Evolutionary conservation across 2,113 vertebrate genomes (phyloP).

Genomic region (Myotis lucifugus): DNA sequence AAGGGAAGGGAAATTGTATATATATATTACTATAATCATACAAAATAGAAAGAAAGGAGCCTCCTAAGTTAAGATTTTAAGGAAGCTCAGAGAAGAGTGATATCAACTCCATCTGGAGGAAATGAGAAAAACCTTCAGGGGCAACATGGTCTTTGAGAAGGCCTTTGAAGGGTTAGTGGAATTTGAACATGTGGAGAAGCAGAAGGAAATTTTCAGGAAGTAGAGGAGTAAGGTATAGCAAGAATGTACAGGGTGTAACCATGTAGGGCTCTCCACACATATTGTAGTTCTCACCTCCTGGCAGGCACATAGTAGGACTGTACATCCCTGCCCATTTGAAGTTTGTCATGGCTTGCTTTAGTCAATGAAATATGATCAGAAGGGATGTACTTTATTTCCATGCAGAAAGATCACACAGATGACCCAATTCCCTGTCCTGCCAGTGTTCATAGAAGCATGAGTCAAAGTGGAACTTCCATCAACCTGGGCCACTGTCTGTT

Average conservation of each 20-base stretch:
- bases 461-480: neutral
- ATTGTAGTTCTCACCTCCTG: neutral
- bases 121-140: neutral
- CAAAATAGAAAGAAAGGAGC: neutral
- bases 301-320: neutral
- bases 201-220: neutral
- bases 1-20: neutral
- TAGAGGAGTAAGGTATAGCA: neutral
- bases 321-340: neutral
- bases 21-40: neutral
- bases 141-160: neutral
- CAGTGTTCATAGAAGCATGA: neutral
- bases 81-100: neutral
- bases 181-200: neutral
- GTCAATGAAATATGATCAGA: neutral
- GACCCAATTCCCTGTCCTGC: neutral
- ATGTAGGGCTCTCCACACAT: neutral
- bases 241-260: neutral
- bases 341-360: neutral
- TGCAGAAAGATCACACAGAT: neutral
- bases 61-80: neutral
- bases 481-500: neutral
- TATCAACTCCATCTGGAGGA: neutral
- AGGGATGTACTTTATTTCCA: neutral
- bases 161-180: neutral